Conservation (phyloP, 2,888 invertebrate species). For the Caenorhabditis afra region DNA sequence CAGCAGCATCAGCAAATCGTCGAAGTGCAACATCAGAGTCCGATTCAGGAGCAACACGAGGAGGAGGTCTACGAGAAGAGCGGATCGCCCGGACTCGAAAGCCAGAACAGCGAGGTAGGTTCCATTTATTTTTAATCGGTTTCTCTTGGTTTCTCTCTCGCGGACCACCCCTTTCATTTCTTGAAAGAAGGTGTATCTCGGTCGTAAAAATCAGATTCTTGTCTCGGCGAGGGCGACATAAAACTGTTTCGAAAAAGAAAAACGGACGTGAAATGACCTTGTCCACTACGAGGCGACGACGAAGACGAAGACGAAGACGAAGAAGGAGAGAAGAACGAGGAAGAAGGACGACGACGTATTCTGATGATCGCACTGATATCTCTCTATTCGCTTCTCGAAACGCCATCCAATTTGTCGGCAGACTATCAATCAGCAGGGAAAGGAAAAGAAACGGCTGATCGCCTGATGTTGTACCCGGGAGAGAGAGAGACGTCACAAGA, state of each 20-base stretch:
- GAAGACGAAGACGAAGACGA: constrained; percentile 20
- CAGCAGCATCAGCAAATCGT: too few species aligned
- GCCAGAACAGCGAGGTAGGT: constrained; percentile 69
- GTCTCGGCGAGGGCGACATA: constrained; percentile 8
- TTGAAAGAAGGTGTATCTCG: background rate
- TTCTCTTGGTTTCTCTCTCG: constrained; percentile 1
- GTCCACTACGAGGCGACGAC: constrained; percentile 16
- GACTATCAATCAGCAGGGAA: background rate
- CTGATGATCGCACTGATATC: constrained; percentile 13
- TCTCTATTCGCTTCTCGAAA: background rate
- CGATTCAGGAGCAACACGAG: constrained; percentile 18
- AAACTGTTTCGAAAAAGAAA: constrained; percentile 26
- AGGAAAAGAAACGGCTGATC: constrained; percentile 16
- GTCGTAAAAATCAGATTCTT: constrained; percentile 2
- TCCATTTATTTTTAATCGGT: background rate
- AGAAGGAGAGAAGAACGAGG: background rate
- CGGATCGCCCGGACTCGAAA: constrained; percentile 67
- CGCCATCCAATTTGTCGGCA: constrained; percentile 12
- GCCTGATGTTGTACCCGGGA: background rate
- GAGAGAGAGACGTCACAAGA: background rate
- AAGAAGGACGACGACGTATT: background rate
- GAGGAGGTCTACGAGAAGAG: constrained; percentile 53
- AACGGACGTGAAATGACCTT: constrained; percentile 30
- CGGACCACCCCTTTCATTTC: constrained; percentile 19
- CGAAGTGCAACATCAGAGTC: too few species aligned